Base-by-base conservation (phyloP, 2,888 invertebrate species). In the Drosophila kokeensis region DNA sequence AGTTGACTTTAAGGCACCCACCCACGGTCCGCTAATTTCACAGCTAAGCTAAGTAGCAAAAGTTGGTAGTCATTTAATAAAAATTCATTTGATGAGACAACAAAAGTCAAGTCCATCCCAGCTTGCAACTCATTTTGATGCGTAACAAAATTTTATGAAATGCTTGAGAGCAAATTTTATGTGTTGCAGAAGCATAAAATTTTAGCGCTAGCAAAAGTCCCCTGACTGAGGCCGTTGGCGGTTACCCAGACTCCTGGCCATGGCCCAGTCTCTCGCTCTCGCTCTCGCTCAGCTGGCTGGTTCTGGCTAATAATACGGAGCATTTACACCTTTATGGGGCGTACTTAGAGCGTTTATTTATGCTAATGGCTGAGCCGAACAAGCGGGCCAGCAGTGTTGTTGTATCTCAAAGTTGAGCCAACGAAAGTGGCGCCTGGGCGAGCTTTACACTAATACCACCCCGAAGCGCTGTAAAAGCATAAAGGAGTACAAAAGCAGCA, bases 251-350 rank as follows among this genome's bases (percentile, higher is more conserved):
- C 70, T 36, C 49, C 29, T 67, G 40, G 54, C 54, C 50, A 29
- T 10, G 11, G 30, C 65, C 48, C 32, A 48, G 68, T 15, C 30
- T 18, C 61, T n/a, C 13, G 13, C 7, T 36, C 13, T n/a, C 50
- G 18, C 13, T 50, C 64, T 21, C 60, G 53, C 50, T 74, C 10
- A 45, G 73, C 69, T 65, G 59, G 63, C 68, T 69, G 59, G 63
- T 66, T 62, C 4, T 60, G 80, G 89, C 88, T 90, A 88, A 88
- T 88, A 87, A 90, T 88, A 87, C 80, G 77, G 78, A 76, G 82
- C 90, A 91, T 90, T 91, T 90, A 87, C 92, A 91, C 92, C 91
- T 91, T 91, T 90, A 92, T 90, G 86, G 80, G 79, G 79, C 76
- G 81, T 80, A 87, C 87, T 89, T 83, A 85, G 83, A 87, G 75